phyloP scores from a whole-genome alignment of 2,888 invertebrate species.

The Sphinx pinastri region DNA sequence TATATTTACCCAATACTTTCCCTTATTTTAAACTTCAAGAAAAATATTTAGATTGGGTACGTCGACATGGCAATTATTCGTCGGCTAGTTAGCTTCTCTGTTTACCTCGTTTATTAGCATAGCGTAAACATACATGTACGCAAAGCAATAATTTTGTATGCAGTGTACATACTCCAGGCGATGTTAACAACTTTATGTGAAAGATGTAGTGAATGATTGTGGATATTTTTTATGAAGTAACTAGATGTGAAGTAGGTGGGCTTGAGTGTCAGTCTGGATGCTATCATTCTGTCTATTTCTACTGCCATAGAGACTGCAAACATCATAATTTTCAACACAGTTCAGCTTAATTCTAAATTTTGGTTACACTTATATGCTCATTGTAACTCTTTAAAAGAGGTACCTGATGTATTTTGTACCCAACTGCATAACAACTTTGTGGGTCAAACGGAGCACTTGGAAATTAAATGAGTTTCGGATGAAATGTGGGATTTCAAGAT shows the following conservation, averaged over 20 bases:
- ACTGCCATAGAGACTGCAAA: too few species aligned
- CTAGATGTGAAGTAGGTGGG: background rate
- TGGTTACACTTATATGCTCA: too few species aligned
- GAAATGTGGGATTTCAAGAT: too few species aligned
- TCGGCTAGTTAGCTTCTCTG: constrained; percentile 27
- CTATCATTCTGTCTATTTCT: too few species aligned
- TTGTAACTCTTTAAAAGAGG: too few species aligned
- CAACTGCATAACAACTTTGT: too few species aligned
- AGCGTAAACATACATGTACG: constrained; percentile 26
- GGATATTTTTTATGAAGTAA: background rate
- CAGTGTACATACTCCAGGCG: constrained; percentile 8
- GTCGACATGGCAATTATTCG: constrained; percentile 26
- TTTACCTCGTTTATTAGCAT: constrained; percentile 25
- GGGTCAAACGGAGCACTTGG: too few species aligned
- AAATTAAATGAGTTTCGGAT: too few species aligned
- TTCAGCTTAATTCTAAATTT: too few species aligned
- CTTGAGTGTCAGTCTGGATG: too few species aligned
- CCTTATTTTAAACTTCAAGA: constrained; percentile 24
- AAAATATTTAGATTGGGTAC: constrained; percentile 26
- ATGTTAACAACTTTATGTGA: constrained; percentile 3
- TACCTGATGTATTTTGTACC: too few species aligned
- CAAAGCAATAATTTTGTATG: constrained; percentile 24
- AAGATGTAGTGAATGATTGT: background rate
- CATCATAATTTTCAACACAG: too few species aligned
- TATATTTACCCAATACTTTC: constrained; percentile 25